Evolutionary conservation across 2,888 invertebrate species (phyloP).

Genomic region (Ectropis crepuscularia): DNA sequence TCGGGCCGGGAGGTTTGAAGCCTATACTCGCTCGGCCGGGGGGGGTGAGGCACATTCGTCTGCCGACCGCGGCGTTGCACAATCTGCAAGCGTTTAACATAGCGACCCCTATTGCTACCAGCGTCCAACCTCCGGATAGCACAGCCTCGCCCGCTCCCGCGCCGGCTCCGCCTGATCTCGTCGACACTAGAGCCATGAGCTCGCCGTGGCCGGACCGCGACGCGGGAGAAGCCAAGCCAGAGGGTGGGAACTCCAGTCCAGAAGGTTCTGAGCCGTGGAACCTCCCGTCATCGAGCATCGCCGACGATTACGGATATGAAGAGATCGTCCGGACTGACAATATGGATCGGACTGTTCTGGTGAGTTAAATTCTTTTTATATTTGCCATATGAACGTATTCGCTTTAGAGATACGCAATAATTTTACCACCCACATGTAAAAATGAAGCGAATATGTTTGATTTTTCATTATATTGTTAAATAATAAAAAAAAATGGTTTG

Average conservation of each 20-base stretch:
- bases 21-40: slow-evolving; percentile 82
- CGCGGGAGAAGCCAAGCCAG: slow-evolving; percentile 62
- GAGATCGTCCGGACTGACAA: slow-evolving; percentile 73
- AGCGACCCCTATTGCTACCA: slow-evolving; percentile 57
- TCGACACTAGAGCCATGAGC: slow-evolving; percentile 67
- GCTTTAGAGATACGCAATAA: slow-evolving; percentile 14
- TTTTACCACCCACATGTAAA: background rate
- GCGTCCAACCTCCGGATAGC: slow-evolving; percentile 67
- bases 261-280: slow-evolving; percentile 77
- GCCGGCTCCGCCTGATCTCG: slow-evolving; percentile 69
- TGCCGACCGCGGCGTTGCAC: slow-evolving; percentile 76
- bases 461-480: background rate
- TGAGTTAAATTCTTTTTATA: slow-evolving; percentile 54
- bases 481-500: slow-evolving; percentile 8
- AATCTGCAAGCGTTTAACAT: slow-evolving; percentile 75
- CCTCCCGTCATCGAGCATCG: slow-evolving; percentile 58
- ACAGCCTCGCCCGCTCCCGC: slow-evolving; percentile 64
- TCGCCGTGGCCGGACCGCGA: slow-evolving; percentile 74
- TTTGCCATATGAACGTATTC: slow-evolving; percentile 28
- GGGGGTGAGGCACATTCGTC: slow-evolving; percentile 82
- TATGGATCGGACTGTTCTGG: slow-evolving; percentile 77
- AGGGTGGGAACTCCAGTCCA: slow-evolving; percentile 65
- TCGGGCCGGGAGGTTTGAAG: slow-evolving; percentile 86
- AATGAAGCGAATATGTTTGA: slow-evolving; percentile 21
- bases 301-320: slow-evolving; percentile 75